A percentile compares a stretch with the other conserved stretches of the same genome.
Evolutionary conservation across 2,888 invertebrate genomes (phyloP).

Genomic region (Sinohyriopsis cumingii): DNA sequence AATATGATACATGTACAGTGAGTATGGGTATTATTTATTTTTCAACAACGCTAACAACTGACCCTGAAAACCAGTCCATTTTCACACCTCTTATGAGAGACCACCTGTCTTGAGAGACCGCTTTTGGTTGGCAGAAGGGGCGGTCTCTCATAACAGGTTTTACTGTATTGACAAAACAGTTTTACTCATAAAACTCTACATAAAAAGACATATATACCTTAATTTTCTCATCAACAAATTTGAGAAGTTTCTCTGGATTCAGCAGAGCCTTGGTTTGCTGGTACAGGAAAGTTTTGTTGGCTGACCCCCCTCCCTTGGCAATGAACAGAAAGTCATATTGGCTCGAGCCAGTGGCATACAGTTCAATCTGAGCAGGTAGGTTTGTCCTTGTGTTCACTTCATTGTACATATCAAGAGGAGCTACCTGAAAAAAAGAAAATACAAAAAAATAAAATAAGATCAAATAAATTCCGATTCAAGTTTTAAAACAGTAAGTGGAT

Average conservation of each 20-base stretch:
- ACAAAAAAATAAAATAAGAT: neutral
- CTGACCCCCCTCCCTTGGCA: slow-evolving; percentile 72
- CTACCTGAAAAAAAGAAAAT: slow-evolving; percentile 55
- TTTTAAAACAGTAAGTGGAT: no score
- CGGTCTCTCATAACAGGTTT: no score
- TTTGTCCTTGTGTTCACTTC: slow-evolving; percentile 72
- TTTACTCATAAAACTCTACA: neutral
- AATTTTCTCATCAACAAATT: slow-evolving; percentile 70
- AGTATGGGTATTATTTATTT: no score
- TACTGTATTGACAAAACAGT: no score
- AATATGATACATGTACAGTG: no score
- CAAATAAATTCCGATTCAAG: neutral
- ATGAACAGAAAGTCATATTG: slow-evolving; percentile 72
- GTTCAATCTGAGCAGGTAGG: slow-evolving; percentile 71
- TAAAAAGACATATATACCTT: slow-evolving; percentile 54
- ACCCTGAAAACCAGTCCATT: no score
- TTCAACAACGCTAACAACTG: no score
- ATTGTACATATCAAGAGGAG: slow-evolving; percentile 70
- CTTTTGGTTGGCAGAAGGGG: no score
- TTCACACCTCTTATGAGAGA: no score
- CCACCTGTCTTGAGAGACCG: no score
- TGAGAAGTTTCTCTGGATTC: slow-evolving; percentile 68
- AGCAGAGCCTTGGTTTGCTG: slow-evolving; percentile 72
- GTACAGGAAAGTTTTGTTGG: slow-evolving; percentile 71
- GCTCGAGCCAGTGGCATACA: slow-evolving; percentile 66